Conservation (phyloP, 2,113 vertebrate genomes). For the Hypomesus transpacificus region DNA sequence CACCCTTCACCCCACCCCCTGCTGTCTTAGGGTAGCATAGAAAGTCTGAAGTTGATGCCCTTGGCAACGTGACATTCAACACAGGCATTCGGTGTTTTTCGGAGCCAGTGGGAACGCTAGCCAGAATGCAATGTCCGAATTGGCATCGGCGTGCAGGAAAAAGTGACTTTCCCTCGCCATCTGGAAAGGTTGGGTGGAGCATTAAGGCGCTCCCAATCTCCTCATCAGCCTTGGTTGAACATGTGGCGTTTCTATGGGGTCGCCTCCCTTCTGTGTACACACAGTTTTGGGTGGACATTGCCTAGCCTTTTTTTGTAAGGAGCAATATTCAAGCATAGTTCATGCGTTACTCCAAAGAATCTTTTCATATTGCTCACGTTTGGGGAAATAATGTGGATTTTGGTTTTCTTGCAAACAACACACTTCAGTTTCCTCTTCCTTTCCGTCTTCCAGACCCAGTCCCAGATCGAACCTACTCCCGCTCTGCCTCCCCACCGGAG, state of each 20-base stretch:
- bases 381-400: not conserved
- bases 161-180: not conserved
- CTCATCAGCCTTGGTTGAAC: conserved; percentile 5
- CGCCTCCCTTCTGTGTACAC: no score
- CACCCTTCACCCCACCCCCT: not conserved
- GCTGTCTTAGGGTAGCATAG: conserved; percentile 16
- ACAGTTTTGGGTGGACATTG: no score
- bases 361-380: not conserved
- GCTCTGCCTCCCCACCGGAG: conserved; percentile 77
- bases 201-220: not conserved
- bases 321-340: not conserved
- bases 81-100: conserved; percentile 6
- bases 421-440: no score
- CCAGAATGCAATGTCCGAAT: conserved; percentile 15
- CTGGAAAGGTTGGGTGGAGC: conserved; percentile 19
- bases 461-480: conserved; percentile 72
- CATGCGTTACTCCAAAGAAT: not conserved
- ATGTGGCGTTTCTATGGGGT: not conserved
- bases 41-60: conserved; percentile 14
- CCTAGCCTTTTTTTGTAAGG: no score
- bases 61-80: conserved; percentile 16
- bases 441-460: conserved; percentile 63
- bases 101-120: not conserved
- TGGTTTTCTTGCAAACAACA: no score
- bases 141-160: conserved; percentile 13